These are phyloP conservation scores for Neocrepidodera transversa DNA, from an alignment of 2,888 invertebrate genomes.

Conservation along the genomic window DNA sequence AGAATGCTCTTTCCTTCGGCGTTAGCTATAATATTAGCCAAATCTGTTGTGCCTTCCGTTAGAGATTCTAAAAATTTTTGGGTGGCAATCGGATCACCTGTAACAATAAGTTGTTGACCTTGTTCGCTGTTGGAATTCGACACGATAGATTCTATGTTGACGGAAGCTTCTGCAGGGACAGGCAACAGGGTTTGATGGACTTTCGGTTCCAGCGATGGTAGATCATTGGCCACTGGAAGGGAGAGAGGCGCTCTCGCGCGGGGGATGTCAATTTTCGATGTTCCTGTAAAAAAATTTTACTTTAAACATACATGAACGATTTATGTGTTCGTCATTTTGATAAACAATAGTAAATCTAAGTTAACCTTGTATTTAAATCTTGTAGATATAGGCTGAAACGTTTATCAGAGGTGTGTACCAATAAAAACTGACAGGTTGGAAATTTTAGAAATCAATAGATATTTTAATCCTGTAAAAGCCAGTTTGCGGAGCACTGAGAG, in stretches of 20 bases:
- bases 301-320: no score
- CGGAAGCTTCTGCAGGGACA: slow-evolving; percentile 35
- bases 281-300: slow-evolving; percentile 15
- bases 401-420: no score
- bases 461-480: no score
- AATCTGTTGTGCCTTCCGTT: slow-evolving; percentile 58
- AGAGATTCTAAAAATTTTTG: slow-evolving; percentile 59
- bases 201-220: slow-evolving; percentile 11
- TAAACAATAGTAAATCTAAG: no score
- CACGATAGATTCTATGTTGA: slow-evolving; percentile 25
- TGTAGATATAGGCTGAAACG: no score
- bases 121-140: slow-evolving; percentile 32
- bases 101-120: slow-evolving; percentile 58
- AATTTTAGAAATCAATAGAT: no score
- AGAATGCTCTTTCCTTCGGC: slow-evolving; percentile 58
- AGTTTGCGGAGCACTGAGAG: no score
- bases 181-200: slow-evolving; percentile 26
- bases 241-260: slow-evolving; percentile 10
- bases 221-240: slow-evolving; percentile 18
- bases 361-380: no score
- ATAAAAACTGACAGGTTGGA: no score
- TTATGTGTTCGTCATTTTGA: no score
- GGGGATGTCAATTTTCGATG: slow-evolving; percentile 26
- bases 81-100: slow-evolving; percentile 58
- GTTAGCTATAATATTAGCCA: slow-evolving; percentile 57